Percentiles rank a stretch among this genome's conserved stretches.
phyloP scores from a whole-genome alignment of 2,888 invertebrate species.

The Drosophila macrospina region DNA sequence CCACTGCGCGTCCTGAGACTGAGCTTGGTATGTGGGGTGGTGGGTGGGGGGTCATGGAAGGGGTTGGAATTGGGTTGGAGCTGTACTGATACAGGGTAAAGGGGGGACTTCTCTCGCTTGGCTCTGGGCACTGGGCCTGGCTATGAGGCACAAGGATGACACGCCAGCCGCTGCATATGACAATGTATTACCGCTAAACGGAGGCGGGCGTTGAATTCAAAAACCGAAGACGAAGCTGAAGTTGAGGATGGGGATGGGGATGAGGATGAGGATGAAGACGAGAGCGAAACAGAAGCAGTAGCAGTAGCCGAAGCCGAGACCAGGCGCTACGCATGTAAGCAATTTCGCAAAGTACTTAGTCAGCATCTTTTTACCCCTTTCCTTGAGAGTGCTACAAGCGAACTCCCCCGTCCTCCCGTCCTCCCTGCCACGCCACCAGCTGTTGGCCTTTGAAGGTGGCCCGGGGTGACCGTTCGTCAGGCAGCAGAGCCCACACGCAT shows the following conservation, averaged over 20 bases:
- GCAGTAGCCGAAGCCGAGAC: slow-evolving; percentile 2
- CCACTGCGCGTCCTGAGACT: slow-evolving; percentile 34
- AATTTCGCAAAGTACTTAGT: slow-evolving; percentile 82
- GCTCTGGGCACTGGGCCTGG: slow-evolving; percentile 12
- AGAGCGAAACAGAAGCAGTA: too few species aligned
- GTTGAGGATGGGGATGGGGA: too few species aligned
- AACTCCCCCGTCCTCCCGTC: not conserved
- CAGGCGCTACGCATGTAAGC: slow-evolving; percentile 70
- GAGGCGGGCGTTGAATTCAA: slow-evolving; percentile 44
- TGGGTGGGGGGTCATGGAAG: too few species aligned
- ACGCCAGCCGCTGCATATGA: slow-evolving; percentile 64
- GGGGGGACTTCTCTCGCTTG: not conserved
- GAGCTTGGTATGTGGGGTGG: too few species aligned
- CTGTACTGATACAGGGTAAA: too few species aligned
- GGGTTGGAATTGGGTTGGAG: not conserved
- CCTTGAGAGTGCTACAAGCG: slow-evolving; percentile 1
- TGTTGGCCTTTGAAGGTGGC: slow-evolving; percentile 48
- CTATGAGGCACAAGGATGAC: slow-evolving; percentile 39
- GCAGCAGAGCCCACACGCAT: slow-evolving; percentile 66
- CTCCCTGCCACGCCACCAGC: not conserved
- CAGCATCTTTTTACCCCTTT: slow-evolving; percentile 76
- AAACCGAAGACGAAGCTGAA: slow-evolving; percentile 8
- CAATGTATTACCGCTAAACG: slow-evolving; percentile 75
- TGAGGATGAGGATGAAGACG: not conserved
- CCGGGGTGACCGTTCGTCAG: slow-evolving; percentile 71